These are phyloP conservation scores for Toxostoma redivivum DNA, from an alignment of 2,113 vertebrate species.

Conservation along the genomic window DNA sequence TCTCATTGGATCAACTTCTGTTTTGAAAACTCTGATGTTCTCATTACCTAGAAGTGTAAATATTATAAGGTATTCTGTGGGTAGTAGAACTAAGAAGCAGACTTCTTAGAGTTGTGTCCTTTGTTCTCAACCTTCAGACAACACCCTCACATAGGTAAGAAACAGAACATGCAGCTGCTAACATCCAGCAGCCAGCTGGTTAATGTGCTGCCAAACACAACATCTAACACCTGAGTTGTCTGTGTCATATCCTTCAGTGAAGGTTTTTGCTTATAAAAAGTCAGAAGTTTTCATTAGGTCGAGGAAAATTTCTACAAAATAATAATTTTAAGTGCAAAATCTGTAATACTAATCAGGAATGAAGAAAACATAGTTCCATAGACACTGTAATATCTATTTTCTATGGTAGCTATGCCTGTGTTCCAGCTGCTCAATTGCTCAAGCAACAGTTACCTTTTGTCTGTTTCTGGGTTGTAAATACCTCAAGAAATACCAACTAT, in stretches of 20 bases:
- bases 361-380: not conserved
- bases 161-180: not conserved
- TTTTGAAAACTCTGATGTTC: not conserved
- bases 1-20: not conserved
- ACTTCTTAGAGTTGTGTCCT: not conserved
- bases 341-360: not conserved
- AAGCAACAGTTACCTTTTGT: not conserved
- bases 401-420: not conserved
- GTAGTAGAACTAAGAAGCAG: not conserved
- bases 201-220: not conserved
- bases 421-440: not conserved
- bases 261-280: not conserved
- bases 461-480: not conserved
- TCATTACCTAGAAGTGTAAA: not conserved
- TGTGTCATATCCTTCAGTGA: not conserved
- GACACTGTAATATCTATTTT: not conserved
- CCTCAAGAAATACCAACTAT: not conserved
- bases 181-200: not conserved
- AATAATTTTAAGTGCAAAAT: not conserved
- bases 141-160: not conserved
- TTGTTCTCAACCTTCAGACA: not conserved
- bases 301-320: not conserved
- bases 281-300: not conserved
- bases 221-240: not conserved
- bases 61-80: not conserved